These are phyloP conservation scores for Chironomus striatipennis DNA, from an alignment of 1,140 invertebrate species.

Conservation along the genomic window DNA sequence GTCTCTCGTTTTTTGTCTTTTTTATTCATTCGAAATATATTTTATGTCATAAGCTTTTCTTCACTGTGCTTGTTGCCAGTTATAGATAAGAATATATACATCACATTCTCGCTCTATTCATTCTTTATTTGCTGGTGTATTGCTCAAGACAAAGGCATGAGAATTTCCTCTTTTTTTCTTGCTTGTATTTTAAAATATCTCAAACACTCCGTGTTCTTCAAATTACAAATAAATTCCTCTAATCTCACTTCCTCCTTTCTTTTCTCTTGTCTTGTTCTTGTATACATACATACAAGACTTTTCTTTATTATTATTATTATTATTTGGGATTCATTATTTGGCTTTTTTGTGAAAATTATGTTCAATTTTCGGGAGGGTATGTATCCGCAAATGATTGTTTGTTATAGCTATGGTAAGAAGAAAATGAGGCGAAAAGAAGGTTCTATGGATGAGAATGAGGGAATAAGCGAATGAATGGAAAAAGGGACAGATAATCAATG, in stretches of 20 bases:
- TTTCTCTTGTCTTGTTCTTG: no score
- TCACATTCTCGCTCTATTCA: background rate
- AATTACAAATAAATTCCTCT: conserved; percentile 23
- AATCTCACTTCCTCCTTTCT: background rate
- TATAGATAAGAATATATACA: conserved; percentile 11
- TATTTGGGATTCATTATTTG: background rate
- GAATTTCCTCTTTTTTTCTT: background rate
- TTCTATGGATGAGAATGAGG: background rate
- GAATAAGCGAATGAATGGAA: background rate
- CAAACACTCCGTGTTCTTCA: conserved; percentile 7
- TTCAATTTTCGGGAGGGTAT: background rate
- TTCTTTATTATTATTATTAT: background rate
- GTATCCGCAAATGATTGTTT: background rate
- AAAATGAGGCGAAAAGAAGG: background rate
- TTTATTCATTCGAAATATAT: background rate
- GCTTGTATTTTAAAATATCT: background rate
- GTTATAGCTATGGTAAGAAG: background rate
- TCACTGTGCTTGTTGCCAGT: background rate
- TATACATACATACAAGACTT: background rate
- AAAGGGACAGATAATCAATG: background rate
- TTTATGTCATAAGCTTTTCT: background rate
- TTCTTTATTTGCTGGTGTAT: no score
- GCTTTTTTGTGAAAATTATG: background rate
- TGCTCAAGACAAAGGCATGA: background rate
- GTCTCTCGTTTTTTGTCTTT: background rate